phyloP scores from a whole-genome alignment of 2,888 invertebrate species.

The Cheilosia vulpina region DNA sequence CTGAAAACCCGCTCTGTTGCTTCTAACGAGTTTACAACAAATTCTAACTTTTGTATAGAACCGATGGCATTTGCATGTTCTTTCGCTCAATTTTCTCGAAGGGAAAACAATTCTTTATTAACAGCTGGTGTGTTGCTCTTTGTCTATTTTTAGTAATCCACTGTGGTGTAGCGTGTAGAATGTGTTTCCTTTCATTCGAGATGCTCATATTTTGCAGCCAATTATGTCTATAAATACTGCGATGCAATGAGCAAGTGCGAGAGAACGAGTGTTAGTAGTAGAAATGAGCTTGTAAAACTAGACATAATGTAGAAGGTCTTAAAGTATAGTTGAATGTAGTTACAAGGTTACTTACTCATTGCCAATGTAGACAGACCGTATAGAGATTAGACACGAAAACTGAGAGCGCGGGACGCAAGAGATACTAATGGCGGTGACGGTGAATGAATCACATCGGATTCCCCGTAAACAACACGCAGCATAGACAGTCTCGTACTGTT shows the following conservation, averaged over 20 bases:
- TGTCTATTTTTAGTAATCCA: constrained; percentile 19
- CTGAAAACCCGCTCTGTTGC: not conserved
- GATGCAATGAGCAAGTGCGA: not conserved
- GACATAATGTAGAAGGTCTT: constrained; percentile 45
- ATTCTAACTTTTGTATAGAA: not conserved
- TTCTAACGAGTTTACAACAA: not conserved
- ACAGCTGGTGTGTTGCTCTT: constrained; percentile 11
- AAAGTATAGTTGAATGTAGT: constrained; percentile 54
- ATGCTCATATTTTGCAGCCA: constrained; percentile 23
- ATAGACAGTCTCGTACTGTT: constrained; percentile 18
- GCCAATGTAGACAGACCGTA: constrained; percentile 35
- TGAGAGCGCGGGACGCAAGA: constrained; percentile 1
- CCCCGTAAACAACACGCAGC: constrained; percentile 54
- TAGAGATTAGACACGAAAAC: constrained; percentile 24
- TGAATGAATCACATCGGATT: constrained; percentile 71
- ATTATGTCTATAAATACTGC: constrained; percentile 30
- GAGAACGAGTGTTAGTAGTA: not conserved
- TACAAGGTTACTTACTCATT: constrained; percentile 67
- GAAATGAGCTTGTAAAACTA: constrained; percentile 46
- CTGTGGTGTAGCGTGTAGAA: not conserved
- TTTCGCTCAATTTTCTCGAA: not conserved
- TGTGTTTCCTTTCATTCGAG: constrained; percentile 1
- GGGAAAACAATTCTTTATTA: not conserved
- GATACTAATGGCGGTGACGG: constrained; percentile 18
- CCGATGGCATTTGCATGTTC: not conserved